A percentile compares a stretch with the other conserved stretches of the same genome.
Evolutionary conservation across 2,797 vertebrate genomes (phyloP).

Genomic region (Tapirus indicus): DNA sequence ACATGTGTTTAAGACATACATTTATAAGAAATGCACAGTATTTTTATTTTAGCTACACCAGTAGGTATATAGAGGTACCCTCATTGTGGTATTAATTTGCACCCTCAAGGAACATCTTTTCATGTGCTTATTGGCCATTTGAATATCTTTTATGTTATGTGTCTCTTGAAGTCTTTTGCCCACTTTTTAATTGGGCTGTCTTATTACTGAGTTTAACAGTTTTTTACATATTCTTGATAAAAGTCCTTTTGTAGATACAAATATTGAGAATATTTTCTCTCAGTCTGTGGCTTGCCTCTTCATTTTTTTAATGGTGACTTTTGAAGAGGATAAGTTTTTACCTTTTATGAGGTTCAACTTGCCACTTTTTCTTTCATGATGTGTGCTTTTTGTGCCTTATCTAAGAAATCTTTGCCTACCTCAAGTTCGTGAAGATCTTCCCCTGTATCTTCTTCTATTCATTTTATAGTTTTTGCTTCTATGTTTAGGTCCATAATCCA

Average conservation of each 20-base stretch:
- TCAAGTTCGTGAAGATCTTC: conserved; percentile 40
- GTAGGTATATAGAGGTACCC: not conserved
- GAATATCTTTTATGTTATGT: not conserved
- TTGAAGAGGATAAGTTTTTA: conserved; percentile 15
- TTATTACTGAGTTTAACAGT: conserved; percentile 30
- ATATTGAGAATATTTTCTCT: not conserved
- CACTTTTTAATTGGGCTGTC: not conserved
- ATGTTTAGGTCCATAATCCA: not conserved
- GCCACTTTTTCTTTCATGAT: conserved; percentile 53
- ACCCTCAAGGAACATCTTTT: not conserved
- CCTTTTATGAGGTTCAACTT: not conserved
- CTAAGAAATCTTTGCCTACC: conserved; percentile 37
- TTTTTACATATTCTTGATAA: not conserved
- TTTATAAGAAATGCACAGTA: not conserved
- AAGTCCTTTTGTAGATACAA: conserved; percentile 10
- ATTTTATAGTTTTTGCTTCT: conserved; percentile 55
- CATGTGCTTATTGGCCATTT: not conserved
- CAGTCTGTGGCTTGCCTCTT: not conserved
- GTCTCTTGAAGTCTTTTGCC: not conserved
- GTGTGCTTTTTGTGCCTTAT: not conserved
- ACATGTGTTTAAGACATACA: not conserved
- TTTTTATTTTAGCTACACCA: not conserved
- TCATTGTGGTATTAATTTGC: not conserved
- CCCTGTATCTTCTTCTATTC: conserved; percentile 36
- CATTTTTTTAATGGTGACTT: conserved; percentile 3